Evolutionary conservation across 1,140 invertebrate genomes (phyloP).

Genomic region (Diprion similis): DNA sequence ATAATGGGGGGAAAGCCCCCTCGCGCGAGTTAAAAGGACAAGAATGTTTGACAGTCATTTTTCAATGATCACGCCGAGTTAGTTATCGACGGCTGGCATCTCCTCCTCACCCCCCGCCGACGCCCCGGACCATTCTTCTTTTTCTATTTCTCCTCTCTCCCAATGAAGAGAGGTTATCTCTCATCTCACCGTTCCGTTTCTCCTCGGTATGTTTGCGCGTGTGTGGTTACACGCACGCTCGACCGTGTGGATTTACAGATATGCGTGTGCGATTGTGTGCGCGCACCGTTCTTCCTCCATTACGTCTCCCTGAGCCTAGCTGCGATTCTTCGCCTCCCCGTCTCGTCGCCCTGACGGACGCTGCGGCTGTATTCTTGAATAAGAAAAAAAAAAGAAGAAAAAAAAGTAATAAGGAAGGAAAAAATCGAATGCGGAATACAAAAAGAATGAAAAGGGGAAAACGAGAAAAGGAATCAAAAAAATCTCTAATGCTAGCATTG

Average conservation of each 20-base stretch:
- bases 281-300: slow-evolving; percentile 16
- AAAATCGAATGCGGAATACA: slow-evolving; percentile 9
- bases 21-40: slow-evolving; percentile 54
- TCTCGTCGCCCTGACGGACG: slow-evolving; percentile 33
- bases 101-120: slow-evolving; percentile 32
- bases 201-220: slow-evolving; percentile 33
- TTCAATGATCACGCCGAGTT: slow-evolving; percentile 58
- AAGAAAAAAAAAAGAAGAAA: slow-evolving; percentile 20
- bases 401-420: slow-evolving; percentile 16
- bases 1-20: slow-evolving; percentile 44
- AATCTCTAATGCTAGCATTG: slow-evolving; percentile 49
- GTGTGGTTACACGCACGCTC: slow-evolving; percentile 38
- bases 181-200: slow-evolving; percentile 38
- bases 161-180: slow-evolving; percentile 13
- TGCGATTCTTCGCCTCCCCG: slow-evolving; percentile 9
- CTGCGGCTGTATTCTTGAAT: slow-evolving; percentile 18
- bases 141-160: slow-evolving; percentile 47
- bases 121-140: slow-evolving; percentile 42
- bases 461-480: slow-evolving; percentile 21
- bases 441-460: slow-evolving; percentile 18
- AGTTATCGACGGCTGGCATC: slow-evolving; percentile 56
- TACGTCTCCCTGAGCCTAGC: slow-evolving; percentile 17
- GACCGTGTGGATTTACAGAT: slow-evolving; percentile 9
- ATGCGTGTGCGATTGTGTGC: too few species aligned
- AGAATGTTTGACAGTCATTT: slow-evolving; percentile 62